Conservation (phyloP, 2,888 invertebrate genomes). For the Orthonychiurus folsomi region DNA sequence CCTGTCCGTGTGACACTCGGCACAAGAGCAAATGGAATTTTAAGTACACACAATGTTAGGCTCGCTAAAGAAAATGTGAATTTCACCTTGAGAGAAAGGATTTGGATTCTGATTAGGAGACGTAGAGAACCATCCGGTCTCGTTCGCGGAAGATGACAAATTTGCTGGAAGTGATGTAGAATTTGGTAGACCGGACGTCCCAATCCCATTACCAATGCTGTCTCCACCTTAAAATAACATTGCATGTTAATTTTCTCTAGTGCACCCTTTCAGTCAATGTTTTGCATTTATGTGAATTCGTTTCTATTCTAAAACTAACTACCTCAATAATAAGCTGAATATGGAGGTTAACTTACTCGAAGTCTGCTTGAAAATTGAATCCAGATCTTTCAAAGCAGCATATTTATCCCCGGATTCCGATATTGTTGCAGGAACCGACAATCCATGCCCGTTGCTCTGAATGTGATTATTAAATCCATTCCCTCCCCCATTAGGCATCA, state of each 20-base stretch:
- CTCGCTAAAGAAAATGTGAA: slow-evolving; percentile 6
- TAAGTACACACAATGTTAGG: no score
- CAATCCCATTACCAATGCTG: not conserved
- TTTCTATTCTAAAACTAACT: no score
- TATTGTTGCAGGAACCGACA: slow-evolving; percentile 1
- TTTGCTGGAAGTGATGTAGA: slow-evolving; percentile 22
- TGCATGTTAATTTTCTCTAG: no score
- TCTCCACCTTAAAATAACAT: not conserved
- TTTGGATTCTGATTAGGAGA: slow-evolving; percentile 30
- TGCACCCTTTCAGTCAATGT: no score
- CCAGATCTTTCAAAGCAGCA: slow-evolving; percentile 89
- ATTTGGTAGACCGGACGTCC: slow-evolving; percentile 22
- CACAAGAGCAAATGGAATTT: not conserved
- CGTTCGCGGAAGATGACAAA: slow-evolving; percentile 29
- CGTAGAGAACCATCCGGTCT: slow-evolving; percentile 32
- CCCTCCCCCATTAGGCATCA: not conserved
- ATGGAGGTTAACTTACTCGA: no score
- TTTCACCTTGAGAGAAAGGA: slow-evolving; percentile 35
- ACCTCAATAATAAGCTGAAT: no score
- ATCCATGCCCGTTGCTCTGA: slow-evolving; percentile 4
- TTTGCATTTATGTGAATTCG: no score
- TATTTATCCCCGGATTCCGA: slow-evolving; percentile 67
- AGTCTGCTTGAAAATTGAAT: slow-evolving; percentile 52
- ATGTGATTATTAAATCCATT: not conserved
- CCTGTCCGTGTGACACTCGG: not conserved